Evolutionary conservation across 2,113 vertebrate species (phyloP).

Genomic region (Nanorana parkeri): DNA sequence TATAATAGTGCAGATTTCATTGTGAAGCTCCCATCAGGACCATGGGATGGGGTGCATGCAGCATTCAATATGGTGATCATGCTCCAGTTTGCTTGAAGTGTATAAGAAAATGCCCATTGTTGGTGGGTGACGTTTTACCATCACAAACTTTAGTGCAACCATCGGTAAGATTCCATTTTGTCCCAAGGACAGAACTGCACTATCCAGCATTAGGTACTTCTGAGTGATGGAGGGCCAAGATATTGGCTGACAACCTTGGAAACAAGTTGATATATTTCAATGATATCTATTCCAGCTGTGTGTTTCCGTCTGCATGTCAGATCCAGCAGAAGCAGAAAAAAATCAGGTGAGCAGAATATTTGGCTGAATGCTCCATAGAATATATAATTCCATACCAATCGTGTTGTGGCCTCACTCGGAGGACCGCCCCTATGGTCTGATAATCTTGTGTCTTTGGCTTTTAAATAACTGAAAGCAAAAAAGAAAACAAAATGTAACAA

Average conservation of each 20-base stretch:
- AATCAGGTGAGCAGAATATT: not conserved
- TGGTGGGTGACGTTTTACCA: not conserved
- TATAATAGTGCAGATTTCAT: not conserved
- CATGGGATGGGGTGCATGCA: not conserved
- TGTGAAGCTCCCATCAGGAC: not conserved
- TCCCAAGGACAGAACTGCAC: no score
- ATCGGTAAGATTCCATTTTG: no score
- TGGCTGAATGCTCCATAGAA: not conserved
- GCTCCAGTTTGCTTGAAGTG: not conserved
- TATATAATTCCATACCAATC: not conserved
- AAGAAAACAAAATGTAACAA: conserved; percentile 58
- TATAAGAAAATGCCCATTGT: not conserved
- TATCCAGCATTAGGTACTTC: no score
- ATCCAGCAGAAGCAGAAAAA: not conserved
- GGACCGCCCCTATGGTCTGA: not conserved
- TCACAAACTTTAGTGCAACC: no score
- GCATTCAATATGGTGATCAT: not conserved
- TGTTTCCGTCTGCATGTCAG: not conserved
- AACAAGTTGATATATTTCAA: no score
- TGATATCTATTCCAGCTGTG: no score
- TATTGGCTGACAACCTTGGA: no score
- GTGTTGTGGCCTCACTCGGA: not conserved
- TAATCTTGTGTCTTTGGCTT: not conserved
- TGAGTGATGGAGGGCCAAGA: no score
- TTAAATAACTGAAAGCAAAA: not conserved